These are phyloP conservation scores for Musca domestica DNA, from an alignment of 1,140 invertebrate species.

Conservation along the genomic window DNA sequence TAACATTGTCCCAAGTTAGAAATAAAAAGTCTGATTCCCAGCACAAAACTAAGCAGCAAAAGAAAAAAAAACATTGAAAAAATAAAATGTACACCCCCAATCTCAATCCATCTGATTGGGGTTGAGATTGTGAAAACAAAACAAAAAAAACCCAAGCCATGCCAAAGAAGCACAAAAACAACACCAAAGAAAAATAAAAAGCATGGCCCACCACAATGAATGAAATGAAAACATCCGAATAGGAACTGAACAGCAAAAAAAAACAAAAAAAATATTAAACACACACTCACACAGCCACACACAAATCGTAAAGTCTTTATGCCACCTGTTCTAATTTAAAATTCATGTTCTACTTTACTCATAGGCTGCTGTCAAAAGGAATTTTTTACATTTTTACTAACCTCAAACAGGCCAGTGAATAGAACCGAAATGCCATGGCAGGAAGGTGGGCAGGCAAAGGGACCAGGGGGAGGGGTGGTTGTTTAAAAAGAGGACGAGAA, in stretches of 20 bases:
- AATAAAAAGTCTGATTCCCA: too few relatives aligned
- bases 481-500: too few relatives aligned
- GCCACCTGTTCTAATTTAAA: constrained; percentile 23
- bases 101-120: too few relatives aligned
- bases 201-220: too few relatives aligned
- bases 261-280: too few relatives aligned
- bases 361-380: constrained; percentile 23
- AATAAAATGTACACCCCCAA: neutral
- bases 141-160: neutral
- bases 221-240: too few relatives aligned
- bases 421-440: neutral
- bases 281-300: too few relatives aligned
- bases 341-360: constrained; percentile 18
- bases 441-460: constrained; percentile 24
- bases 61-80: neutral
- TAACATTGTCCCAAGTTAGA: too few relatives aligned
- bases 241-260: too few relatives aligned
- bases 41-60: too few relatives aligned
- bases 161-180: neutral
- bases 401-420: too few relatives aligned
- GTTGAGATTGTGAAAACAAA: neutral
- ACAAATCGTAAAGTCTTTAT: constrained; percentile 3
- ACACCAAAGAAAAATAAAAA: neutral
- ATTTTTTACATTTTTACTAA: constrained; percentile 30
- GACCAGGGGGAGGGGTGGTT: too few relatives aligned